phyloP scores from a whole-genome alignment of 2,888 invertebrate genomes.

The Agelastica alni region DNA sequence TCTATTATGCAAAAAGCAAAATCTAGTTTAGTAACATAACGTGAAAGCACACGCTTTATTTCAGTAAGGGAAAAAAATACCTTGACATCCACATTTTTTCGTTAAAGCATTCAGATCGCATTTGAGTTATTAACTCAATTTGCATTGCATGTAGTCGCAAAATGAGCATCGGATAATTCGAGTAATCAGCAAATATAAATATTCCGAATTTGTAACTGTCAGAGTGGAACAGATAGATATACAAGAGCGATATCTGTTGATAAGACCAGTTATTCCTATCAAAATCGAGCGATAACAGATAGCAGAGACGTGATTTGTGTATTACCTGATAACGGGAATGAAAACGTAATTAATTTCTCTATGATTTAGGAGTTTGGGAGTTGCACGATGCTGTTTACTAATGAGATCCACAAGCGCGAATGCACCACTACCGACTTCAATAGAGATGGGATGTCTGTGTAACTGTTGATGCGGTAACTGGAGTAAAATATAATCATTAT shows the following conservation, averaged over 20 bases:
- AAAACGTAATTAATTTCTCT: conserved; percentile 55
- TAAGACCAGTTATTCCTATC: conserved; percentile 51
- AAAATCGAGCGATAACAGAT: conserved; percentile 53
- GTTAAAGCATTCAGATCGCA: too few species aligned
- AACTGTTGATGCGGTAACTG: conserved; percentile 2
- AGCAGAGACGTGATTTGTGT: conserved; percentile 54
- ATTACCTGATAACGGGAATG: conserved; percentile 54
- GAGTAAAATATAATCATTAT: background rate
- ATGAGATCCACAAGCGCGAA: conserved; percentile 44
- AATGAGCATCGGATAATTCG: conserved; percentile 21
- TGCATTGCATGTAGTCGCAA: background rate
- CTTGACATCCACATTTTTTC: too few species aligned
- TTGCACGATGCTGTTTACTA: conserved; percentile 47
- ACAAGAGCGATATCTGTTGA: conserved; percentile 43
- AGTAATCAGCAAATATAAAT: conserved; percentile 38
- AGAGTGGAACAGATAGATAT: conserved; percentile 33
- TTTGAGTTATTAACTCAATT: background rate
- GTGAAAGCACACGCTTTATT: too few species aligned
- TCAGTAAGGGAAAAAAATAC: too few species aligned
- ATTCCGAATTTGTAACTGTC: conserved; percentile 43
- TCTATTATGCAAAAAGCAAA: too few species aligned
- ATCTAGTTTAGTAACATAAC: too few species aligned
- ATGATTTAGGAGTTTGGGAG: conserved; percentile 48
- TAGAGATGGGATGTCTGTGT: background rate
- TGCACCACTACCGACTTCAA: conserved; percentile 25